Conservation (phyloP, 2,113 vertebrate species). For the Triplophysa rosa region DNA sequence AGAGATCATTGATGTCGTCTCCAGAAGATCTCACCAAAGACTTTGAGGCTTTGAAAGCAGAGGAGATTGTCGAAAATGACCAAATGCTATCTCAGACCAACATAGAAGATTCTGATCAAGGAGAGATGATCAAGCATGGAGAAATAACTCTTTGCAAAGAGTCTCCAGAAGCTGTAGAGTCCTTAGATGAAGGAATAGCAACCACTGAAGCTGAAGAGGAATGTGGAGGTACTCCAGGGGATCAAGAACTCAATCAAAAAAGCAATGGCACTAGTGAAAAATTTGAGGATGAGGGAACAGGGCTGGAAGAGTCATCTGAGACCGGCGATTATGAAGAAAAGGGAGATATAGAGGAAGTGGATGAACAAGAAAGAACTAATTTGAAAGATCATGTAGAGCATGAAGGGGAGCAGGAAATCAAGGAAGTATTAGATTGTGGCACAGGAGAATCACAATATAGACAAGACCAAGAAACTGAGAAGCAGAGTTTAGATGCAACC, state of each 20-base stretch:
- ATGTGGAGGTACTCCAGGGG: slow-evolving; percentile 84
- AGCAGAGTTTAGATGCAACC: slow-evolving; percentile 66
- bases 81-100: slow-evolving; percentile 71
- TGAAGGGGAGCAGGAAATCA: slow-evolving; percentile 67
- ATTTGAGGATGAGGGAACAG: slow-evolving; percentile 92
- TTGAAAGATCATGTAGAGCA: slow-evolving; percentile 45
- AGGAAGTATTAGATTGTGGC: slow-evolving; percentile 73
- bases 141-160: slow-evolving; percentile 79
- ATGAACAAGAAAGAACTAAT: slow-evolving; percentile 77
- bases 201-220: slow-evolving; percentile 92
- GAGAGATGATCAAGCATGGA: slow-evolving; percentile 69
- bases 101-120: slow-evolving; percentile 69
- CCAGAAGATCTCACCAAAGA: slow-evolving; percentile 96
- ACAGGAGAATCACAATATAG: slow-evolving; percentile 57
- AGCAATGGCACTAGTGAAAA: slow-evolving; percentile 81
- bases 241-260: slow-evolving; percentile 79
- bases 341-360: slow-evolving; percentile 86
- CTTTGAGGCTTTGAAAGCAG: slow-evolving; percentile 88
- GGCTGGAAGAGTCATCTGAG: slow-evolving; percentile 88
- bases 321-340: slow-evolving; percentile 91
- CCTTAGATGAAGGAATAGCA: slow-evolving; percentile 91
- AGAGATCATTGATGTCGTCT: slow-evolving; percentile 90
- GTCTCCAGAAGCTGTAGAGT: slow-evolving; percentile 80
- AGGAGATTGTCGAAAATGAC: slow-evolving; percentile 77
- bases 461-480: slow-evolving; percentile 76